Evolutionary conservation across 2,888 invertebrate species (phyloP).

Genomic region (Limnephilus auricula): DNA sequence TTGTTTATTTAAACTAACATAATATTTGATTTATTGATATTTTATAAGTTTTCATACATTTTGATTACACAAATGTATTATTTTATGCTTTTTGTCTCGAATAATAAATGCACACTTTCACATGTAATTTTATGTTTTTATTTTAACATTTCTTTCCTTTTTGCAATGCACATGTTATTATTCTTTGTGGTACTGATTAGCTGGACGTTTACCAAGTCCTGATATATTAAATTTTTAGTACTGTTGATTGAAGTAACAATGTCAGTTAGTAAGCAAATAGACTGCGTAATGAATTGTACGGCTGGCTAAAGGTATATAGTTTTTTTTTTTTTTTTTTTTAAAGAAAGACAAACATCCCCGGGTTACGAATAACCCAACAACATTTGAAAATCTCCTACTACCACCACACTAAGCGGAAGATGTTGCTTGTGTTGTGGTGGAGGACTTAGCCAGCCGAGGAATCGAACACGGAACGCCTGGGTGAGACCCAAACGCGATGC

Average conservation of each 20-base stretch:
- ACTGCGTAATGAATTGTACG: background rate
- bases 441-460: too few relatives aligned
- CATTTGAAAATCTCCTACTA: too few relatives aligned
- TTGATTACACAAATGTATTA: constrained; percentile 40
- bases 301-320: background rate
- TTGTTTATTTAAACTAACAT: constrained; percentile 49
- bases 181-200: background rate
- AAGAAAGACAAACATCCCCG: too few relatives aligned
- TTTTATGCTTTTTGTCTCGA: constrained; percentile 56
- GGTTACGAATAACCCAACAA: too few relatives aligned
- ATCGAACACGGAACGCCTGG: too few relatives aligned
- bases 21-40: constrained; percentile 15
- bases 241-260: background rate
- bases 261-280: background rate
- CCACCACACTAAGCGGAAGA: too few relatives aligned
- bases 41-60: constrained; percentile 31
- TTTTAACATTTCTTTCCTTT: constrained; percentile 44
- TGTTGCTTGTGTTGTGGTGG: too few relatives aligned
- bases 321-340: too few relatives aligned
- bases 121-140: constrained; percentile 52
- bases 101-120: constrained; percentile 64
- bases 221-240: background rate
- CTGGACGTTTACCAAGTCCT: background rate
- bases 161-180: constrained; percentile 41
- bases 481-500: too few relatives aligned